These are phyloP conservation scores for Nudaria mundana DNA, from an alignment of 2,888 invertebrate species.

Conservation along the genomic window DNA sequence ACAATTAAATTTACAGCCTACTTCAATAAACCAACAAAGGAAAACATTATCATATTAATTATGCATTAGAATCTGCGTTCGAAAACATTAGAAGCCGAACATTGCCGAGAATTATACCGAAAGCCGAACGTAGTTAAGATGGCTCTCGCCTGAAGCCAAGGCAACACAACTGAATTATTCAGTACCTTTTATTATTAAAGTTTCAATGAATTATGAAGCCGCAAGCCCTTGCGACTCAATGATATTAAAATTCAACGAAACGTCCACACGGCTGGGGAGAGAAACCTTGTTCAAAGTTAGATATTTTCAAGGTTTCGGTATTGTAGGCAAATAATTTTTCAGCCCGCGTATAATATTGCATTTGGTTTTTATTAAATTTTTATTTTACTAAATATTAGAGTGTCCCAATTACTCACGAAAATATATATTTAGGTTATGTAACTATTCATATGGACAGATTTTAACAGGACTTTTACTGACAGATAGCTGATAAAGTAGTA, in stretches of 20 bases:
- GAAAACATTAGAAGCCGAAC: slow-evolving; percentile 4
- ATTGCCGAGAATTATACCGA: not conserved
- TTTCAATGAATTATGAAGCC: slow-evolving; percentile 29
- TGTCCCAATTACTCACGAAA: too few relatives aligned
- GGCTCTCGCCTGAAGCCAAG: slow-evolving; percentile 6
- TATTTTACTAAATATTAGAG: too few relatives aligned
- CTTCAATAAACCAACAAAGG: slow-evolving; percentile 5
- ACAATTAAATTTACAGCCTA: not conserved
- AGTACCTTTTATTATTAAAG: slow-evolving; percentile 32
- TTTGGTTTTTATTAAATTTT: too few relatives aligned
- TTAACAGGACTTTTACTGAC: too few relatives aligned
- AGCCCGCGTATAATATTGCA: too few relatives aligned
- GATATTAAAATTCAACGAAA: slow-evolving; percentile 34
- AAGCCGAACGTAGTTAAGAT: slow-evolving; percentile 12
- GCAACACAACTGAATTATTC: slow-evolving; percentile 29
- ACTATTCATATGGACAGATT: too few relatives aligned
- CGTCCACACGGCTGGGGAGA: slow-evolving; percentile 15
- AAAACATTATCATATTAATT: slow-evolving; percentile 1
- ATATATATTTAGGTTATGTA: too few relatives aligned
- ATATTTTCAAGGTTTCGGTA: slow-evolving; percentile 5
- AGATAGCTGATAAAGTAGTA: too few relatives aligned
- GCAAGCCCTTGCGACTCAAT: slow-evolving; percentile 21
- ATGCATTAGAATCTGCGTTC: slow-evolving; percentile 2
- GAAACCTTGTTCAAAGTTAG: slow-evolving; percentile 18
- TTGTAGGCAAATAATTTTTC: not conserved